Base-by-base conservation (phyloP, 2,797 vertebrate species). In the Hybognathus amarus region DNA sequence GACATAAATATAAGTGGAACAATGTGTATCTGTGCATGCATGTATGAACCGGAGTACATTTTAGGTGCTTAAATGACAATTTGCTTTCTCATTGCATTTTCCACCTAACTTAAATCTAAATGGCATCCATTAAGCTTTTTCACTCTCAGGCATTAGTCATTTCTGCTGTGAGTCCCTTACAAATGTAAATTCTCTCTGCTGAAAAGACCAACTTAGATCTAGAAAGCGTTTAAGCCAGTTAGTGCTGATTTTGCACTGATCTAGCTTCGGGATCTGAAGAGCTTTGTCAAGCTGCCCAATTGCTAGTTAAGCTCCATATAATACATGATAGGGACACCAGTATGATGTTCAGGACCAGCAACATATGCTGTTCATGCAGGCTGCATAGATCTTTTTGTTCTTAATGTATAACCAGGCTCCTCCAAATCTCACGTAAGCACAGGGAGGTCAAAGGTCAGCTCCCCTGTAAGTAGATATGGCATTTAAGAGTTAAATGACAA, bases 401-500 rank as follows among this genome's bases (percentile, higher is more conserved):
- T 30, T 30, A 59, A 2, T 20, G 5, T 27, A 10, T 50, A 56
- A 40, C 18, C 33, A 52, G 18, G 56, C 18, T 77, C 24, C 64
- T 45, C 8, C 20, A 59, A n/a, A 76, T 54, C 3, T 64, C 9
- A 9, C 22, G 20, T n/a, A 42, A 45, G 45, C 24, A 69, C 8
- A 18, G 22, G 6, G 63, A 79, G 79, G 78, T 77, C 71, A 67
- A 47, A 78, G 78, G 75, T 77, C 74, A 81, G 52, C 38, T 36
- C 30, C 38, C 18, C 36, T 81, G 77, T 64, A 47, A 80, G 71
- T 54, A 76, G 15, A 54, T 77, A 76, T 59, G 73, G 64, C 56
- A 80, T 68, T 84, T 70, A 80, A 47, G 30, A 84, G 79, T 82
- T 82, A 87, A 81, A 80, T 77, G 74, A 81, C 63, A 66, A 83